Evolutionary conservation across 1,140 invertebrate genomes (phyloP), one percentile per base, ranked within the genome.

Genomic region (Lepidostoma basale): DNA sequence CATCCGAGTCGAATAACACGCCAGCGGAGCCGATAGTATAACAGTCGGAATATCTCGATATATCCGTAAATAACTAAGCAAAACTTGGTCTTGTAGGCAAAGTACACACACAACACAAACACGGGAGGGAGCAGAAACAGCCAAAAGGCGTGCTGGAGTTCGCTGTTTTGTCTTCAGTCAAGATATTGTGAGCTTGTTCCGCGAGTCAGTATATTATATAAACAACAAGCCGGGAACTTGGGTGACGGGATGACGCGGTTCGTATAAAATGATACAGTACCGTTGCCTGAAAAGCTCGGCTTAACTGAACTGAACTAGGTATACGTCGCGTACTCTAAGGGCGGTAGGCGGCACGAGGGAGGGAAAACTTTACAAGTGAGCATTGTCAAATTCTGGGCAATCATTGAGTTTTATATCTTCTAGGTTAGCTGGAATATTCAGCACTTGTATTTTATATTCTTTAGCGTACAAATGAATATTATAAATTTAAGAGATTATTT

Each of bases 111-210:
- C 36, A 52, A 63, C 45, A 66, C 56, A 64, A 47, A 33, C 63
- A 42, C 40, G 45, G 42, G 47, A 20, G 59, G 33, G 25, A 28
- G 36, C 47, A 23, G 68, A 66, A 72, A 74, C 73, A 74, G 45
- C 69, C 68, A 74, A 74, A 74, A 71, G 73, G 73, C 73, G 73
- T 74, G 73, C 73, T 74, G 62, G 42, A 67, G 67, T 68, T 72
- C 69, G 54, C 67, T 72, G 72, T 73, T 71, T 56, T 70, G 72
- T 68, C 72, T 71, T 47, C 25, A 64, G 67, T 62, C 66, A 44
- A 62, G 72, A 71, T 71, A 71, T 71, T 70, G 71, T 73, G 59
- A 70, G 63, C 56, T 67, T 54, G 62, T 66, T 67, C 44, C 18
- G 42, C 20, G 56, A 60, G 56, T 49, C 64, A 30, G 49, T 63